These are phyloP conservation scores for Megaceryle alcyon DNA, from an alignment of 2,797 vertebrate genomes.

Conservation along the genomic window DNA sequence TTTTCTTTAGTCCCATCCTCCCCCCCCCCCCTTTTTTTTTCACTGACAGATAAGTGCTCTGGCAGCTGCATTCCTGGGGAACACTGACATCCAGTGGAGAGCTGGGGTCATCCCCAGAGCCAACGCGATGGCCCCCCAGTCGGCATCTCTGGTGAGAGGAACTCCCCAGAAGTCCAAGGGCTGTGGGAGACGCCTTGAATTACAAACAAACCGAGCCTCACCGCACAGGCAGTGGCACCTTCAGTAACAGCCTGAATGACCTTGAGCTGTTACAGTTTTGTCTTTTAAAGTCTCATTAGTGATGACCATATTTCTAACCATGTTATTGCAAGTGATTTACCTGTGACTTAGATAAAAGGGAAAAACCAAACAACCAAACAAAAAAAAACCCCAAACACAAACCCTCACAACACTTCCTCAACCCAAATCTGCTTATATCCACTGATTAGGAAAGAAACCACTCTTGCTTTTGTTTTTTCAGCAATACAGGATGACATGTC, in stretches of 20 bases:
- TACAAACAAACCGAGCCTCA: not conserved
- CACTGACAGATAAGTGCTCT: slow-evolving; percentile 76
- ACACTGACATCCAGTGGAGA: slow-evolving; percentile 83
- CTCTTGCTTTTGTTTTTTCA: slow-evolving; percentile 18
- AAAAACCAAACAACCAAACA: too few species aligned
- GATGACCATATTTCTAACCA: not conserved
- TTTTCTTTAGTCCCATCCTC: slow-evolving; percentile 12
- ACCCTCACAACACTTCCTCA: not conserved
- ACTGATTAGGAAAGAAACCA: not conserved
- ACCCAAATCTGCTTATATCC: not conserved
- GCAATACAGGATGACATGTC: not conserved
- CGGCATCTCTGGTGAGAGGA: not conserved
- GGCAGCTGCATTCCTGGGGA: slow-evolving; percentile 76
- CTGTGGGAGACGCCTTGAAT: not conserved
- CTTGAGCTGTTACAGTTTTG: not conserved
- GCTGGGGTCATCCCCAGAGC: slow-evolving; percentile 64
- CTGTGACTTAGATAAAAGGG: not conserved
- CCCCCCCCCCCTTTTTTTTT: slow-evolving; percentile 12
- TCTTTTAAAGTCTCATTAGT: not conserved
- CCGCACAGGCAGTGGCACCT: rapidly evolving
- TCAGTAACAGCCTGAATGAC: not conserved
- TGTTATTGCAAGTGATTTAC: not conserved
- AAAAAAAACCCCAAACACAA: too few species aligned
- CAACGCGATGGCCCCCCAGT: not conserved
- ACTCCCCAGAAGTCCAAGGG: not conserved